Evolutionary conservation across 2,888 invertebrate species (phyloP), one percentile per base, ranked within the genome.

Genomic region (Agriopis marginaria): DNA sequence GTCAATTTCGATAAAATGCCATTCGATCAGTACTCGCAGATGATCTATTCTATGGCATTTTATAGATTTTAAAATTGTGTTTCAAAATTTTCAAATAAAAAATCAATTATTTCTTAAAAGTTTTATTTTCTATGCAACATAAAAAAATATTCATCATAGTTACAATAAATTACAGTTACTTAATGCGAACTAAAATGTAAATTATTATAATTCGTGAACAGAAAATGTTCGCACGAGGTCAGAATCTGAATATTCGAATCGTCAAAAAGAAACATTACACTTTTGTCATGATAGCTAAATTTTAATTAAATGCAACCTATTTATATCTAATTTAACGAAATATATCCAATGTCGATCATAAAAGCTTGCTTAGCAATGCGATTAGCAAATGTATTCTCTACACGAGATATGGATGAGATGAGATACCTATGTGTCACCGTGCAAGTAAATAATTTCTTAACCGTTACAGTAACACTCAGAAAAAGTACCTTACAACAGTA

Each of bases 41-140:
- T n/a, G n/a, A n/a, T n/a, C n/a, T n/a, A n/a, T n/a, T n/a, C n/a
- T n/a, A n/a, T n/a, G n/a, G n/a, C n/a, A n/a, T n/a, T n/a, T n/a
- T n/a, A n/a, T n/a, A n/a, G n/a, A n/a, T n/a, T n/a, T n/a, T n/a
- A n/a, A n/a, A n/a, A n/a, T n/a, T n/a, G n/a, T n/a, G n/a, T n/a
- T n/a, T n/a, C n/a, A n/a, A n/a, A n/a, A n/a, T n/a, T n/a, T n/a
- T 39, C 47, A 63, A 3, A 66, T 66, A 77, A 76, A 77, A 78
- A 80, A 84, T 80, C 77, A 75, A 63, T 84, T 90, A 90, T 92
- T 93, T 93, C 91, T 93, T 94, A 92, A 91, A 91, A 88, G 70
- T 66, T 93, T 93, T 94, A 93, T 93, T 94, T 94, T 94, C 94
- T 94, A 94, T 93, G 94, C 94, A 94, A 94, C 94, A 94, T 94